These are phyloP conservation scores for Brachyopa scutellaris DNA, from an alignment of 2,888 invertebrate genomes.

Conservation along the genomic window DNA sequence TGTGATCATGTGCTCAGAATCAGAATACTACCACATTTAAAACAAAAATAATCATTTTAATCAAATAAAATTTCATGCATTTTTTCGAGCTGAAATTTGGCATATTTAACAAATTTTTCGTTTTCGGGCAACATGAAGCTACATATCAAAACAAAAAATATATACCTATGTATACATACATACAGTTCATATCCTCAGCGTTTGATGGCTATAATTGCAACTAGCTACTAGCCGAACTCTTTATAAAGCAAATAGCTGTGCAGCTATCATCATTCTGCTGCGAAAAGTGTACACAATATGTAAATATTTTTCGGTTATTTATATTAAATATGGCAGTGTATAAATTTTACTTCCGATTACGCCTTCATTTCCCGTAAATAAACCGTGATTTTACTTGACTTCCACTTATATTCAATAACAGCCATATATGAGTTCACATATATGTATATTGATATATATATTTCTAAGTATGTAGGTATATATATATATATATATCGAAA, in stretches of 20 bases:
- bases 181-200: slow-evolving; percentile 63
- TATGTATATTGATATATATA: slow-evolving; percentile 22
- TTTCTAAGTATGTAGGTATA: neutral
- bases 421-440: slow-evolving; percentile 33
- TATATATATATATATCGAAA: slow-evolving; percentile 20
- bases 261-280: slow-evolving; percentile 33
- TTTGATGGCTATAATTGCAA: slow-evolving; percentile 39
- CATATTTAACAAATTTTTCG: slow-evolving; percentile 15
- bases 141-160: slow-evolving; percentile 58
- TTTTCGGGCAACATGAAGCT: slow-evolving; percentile 27
- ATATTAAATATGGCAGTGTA: slow-evolving; percentile 10
- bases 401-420: slow-evolving; percentile 66
- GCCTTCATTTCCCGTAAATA: slow-evolving; percentile 49
- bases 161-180: slow-evolving; percentile 40
- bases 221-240: slow-evolving; percentile 37
- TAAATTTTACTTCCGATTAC: slow-evolving; percentile 32
- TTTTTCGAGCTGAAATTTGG: slow-evolving; percentile 3
- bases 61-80: slow-evolving; percentile 20
- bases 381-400: slow-evolving; percentile 55
- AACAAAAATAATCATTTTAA: slow-evolving; percentile 9
- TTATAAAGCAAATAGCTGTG: slow-evolving; percentile 22
- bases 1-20: slow-evolving; percentile 50
- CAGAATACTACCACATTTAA: neutral
- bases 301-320: neutral
- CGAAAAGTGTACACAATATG: slow-evolving; percentile 2